A percentile compares a stretch with the other conserved stretches of the same genome.
phyloP scores from a whole-genome alignment of 1,140 invertebrate species.

The Saccostrea glomerata region DNA sequence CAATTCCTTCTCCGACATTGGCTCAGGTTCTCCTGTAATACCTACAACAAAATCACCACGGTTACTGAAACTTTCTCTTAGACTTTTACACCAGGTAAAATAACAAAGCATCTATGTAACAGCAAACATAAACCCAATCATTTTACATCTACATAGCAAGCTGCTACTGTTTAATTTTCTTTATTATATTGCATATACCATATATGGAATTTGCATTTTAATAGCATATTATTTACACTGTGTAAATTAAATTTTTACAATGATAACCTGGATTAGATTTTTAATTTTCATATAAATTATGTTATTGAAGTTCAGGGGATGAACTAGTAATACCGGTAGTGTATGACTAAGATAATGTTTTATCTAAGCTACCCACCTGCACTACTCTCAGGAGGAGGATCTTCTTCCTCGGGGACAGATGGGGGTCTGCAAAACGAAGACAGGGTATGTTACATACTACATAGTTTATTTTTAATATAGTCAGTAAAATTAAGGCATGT shows the following conservation, averaged over 20 bases:
- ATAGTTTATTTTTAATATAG: neutral
- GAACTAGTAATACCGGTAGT: no score
- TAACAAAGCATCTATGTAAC: neutral
- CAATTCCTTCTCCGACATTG: constrained; percentile 87
- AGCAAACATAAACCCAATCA: neutral
- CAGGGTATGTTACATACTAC: neutral
- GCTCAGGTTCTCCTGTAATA: constrained; percentile 72
- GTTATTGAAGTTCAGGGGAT: no score
- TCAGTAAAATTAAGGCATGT: neutral
- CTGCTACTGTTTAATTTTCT: no score
- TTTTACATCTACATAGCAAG: neutral
- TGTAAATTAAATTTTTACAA: no score
- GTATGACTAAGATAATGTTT: no score
- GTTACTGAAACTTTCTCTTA: no score
- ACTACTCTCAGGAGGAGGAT: constrained; percentile 54
- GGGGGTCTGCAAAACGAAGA: constrained; percentile 58
- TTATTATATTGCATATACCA: no score
- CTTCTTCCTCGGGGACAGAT: constrained; percentile 59
- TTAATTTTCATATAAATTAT: no score
- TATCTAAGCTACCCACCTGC: constrained; percentile 43
- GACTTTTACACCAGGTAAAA: neutral
- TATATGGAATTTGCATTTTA: no score
- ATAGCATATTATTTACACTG: no score
- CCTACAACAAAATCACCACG: neutral
- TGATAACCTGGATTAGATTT: no score